Conservation (phyloP, 2,113 vertebrate genomes). For the Cyprinus carpio region DNA sequence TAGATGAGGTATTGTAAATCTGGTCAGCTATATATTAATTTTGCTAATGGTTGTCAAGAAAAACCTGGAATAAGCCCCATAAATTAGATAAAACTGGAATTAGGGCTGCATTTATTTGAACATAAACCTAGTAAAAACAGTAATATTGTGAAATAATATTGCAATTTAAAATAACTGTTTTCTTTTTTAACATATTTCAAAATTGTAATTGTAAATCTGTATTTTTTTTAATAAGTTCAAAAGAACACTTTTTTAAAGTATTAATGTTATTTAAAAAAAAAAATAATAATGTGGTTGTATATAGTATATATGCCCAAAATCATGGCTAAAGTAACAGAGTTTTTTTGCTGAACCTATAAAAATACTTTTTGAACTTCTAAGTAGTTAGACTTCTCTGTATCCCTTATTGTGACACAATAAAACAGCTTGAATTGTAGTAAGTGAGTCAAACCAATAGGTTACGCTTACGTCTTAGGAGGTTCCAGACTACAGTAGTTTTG, state of each 20-base stretch:
- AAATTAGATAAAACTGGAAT: background rate
- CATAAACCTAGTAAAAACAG: background rate
- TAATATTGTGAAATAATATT: background rate
- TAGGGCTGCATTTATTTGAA: background rate
- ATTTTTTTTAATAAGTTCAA: no score
- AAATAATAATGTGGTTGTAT: background rate
- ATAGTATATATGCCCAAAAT: no score
- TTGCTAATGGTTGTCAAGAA: background rate
- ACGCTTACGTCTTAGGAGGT: background rate
- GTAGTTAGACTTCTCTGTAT: background rate
- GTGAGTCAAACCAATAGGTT: background rate
- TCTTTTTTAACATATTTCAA: background rate
- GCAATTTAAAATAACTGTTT: background rate
- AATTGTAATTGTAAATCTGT: background rate
- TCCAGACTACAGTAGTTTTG: background rate
- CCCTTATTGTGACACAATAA: background rate
- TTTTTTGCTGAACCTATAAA: background rate
- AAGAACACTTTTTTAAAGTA: background rate
- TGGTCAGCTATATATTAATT: background rate
- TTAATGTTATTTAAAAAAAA: background rate
- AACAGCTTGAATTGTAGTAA: background rate
- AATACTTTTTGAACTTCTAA: background rate
- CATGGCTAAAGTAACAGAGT: no score
- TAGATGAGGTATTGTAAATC: background rate
- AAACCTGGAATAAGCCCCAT: background rate